Conservation (phyloP, 2,797 vertebrate genomes). For the Microcaecilia unicolor region DNA sequence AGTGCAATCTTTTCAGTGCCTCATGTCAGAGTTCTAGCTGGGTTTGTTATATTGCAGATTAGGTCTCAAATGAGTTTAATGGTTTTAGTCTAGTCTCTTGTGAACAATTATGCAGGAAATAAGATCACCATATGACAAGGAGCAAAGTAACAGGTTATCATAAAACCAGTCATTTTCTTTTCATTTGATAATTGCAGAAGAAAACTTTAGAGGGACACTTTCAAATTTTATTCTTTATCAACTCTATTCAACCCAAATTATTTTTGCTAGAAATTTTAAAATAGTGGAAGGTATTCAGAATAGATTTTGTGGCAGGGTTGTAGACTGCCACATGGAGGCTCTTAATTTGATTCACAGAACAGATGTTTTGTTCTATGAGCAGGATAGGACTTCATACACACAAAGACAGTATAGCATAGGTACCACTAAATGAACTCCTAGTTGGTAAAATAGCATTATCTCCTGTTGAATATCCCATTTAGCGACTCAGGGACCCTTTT, state of each 20-base stretch:
- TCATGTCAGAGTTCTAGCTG: too few species aligned
- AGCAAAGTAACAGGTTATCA: neutral
- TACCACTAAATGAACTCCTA: too few species aligned
- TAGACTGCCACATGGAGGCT: too few species aligned
- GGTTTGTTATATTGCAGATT: neutral
- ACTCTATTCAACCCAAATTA: neutral
- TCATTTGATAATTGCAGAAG: fast-evolving
- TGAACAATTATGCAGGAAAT: neutral
- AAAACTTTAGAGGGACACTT: too few species aligned
- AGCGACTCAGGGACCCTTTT: too few species aligned
- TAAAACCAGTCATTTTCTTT: neutral
- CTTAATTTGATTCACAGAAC: too few species aligned
- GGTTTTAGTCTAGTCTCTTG: neutral
- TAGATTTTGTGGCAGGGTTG: too few species aligned
- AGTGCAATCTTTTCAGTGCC: neutral
- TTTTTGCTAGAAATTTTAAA: neutral
- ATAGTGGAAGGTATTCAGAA: neutral
- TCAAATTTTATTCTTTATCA: neutral
- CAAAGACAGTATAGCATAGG: too few species aligned
- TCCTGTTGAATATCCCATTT: too few species aligned
- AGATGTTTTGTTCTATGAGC: too few species aligned
- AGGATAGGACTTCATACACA: too few species aligned
- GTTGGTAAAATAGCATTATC: too few species aligned
- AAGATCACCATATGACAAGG: neutral
- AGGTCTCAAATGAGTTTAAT: neutral